These are phyloP conservation scores for Drosophila anomelani DNA, from an alignment of 2,888 invertebrate species.

Conservation along the genomic window DNA sequence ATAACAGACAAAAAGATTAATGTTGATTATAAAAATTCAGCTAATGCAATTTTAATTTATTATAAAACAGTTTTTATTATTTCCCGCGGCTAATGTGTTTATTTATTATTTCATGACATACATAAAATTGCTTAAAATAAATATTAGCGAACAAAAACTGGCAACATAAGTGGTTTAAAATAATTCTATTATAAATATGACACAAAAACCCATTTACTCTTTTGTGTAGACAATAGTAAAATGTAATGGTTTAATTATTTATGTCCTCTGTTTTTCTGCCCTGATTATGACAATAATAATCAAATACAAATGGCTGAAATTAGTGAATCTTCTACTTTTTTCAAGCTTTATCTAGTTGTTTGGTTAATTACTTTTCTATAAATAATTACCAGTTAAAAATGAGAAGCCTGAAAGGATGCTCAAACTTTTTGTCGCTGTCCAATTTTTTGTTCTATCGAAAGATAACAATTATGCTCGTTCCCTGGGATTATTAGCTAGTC, in stretches of 20 bases:
- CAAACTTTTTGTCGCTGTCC: too few relatives aligned
- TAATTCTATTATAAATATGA: background rate
- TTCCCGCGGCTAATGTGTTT: background rate
- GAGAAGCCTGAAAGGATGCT: background rate
- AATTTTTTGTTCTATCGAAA: background rate
- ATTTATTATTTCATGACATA: too few relatives aligned
- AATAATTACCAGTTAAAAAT: background rate
- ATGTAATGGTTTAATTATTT: background rate
- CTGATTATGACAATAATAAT: background rate
- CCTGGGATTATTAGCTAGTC: conserved; percentile 39
- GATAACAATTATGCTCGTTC: conserved; percentile 17
- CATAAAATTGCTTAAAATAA: background rate
- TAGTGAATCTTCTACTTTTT: background rate
- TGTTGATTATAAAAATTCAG: background rate
- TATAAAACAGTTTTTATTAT: background rate
- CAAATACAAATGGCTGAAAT: background rate
- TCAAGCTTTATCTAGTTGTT: background rate
- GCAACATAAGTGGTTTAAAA: background rate
- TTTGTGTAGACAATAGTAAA: background rate
- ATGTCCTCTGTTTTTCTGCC: background rate
- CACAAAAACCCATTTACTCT: background rate
- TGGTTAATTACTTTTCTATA: background rate
- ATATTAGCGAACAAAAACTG: background rate
- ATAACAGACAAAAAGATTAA: background rate
- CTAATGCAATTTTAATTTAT: too few relatives aligned